A percentile compares a stretch with the other conserved stretches of the same genome.
Conservation (phyloP, 2,797 vertebrate genomes). For the Hypotaenidia okinawae region DNA sequence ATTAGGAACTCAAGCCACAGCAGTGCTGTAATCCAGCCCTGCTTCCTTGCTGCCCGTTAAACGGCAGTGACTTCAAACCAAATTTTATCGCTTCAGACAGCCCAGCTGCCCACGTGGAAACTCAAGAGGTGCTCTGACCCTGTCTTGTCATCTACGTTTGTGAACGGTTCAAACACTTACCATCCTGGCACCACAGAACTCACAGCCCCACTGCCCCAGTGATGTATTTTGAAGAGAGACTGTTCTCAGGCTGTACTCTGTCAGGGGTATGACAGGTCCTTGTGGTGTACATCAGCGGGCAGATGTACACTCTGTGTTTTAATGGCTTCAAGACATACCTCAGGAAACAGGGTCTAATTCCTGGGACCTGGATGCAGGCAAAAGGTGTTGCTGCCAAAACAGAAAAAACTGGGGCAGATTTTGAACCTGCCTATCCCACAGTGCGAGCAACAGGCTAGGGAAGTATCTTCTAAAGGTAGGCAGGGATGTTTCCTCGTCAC, state of each 20-base stretch:
- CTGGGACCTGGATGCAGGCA: slow-evolving; percentile 1
- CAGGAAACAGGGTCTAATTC: neutral
- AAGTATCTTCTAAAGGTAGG: neutral
- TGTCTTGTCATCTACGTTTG: neutral
- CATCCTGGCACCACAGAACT: slow-evolving; percentile 46
- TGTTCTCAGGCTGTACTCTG: neutral
- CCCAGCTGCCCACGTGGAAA: neutral
- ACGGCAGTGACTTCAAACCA: neutral
- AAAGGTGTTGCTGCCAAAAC: neutral
- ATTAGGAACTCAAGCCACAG: neutral
- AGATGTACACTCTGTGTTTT: slow-evolving; percentile 57
- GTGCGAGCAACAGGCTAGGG: neutral
- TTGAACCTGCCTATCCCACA: neutral
- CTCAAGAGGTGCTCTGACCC: neutral
- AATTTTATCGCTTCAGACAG: neutral
- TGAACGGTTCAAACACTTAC: slow-evolving; percentile 10
- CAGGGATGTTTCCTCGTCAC: neutral
- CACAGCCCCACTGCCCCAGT: slow-evolving; percentile 17
- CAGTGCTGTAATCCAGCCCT: neutral
- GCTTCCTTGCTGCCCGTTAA: neutral
- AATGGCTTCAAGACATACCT: slow-evolving; percentile 47
- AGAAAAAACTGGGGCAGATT: neutral
- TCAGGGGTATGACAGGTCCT: slow-evolving; percentile 59
- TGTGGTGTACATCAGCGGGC: slow-evolving; percentile 40
- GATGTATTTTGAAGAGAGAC: slow-evolving; percentile 53